Percentiles rank a stretch among this genome's conserved stretches.
Conservation (phyloP, 30 jellyfish, hydroid and myxozoan genomes). For the Aurelia coerulea region DNA sequence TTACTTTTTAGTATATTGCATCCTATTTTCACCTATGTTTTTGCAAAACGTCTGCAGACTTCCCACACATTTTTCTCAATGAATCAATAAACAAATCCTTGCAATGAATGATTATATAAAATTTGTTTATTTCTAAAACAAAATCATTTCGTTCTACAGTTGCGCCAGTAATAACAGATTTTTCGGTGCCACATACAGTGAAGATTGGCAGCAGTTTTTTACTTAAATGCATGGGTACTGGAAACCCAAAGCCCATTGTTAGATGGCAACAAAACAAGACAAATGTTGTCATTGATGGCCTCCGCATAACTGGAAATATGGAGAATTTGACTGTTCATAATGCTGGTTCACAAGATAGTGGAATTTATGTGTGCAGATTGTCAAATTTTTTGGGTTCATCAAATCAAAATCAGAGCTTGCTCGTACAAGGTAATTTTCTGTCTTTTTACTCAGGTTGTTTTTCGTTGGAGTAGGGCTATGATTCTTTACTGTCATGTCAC, state of each 20-base stretch:
- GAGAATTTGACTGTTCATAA: conserved; percentile 1
- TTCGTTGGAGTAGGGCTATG: no score
- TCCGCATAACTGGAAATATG: conserved; percentile 5
- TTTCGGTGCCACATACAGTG: conserved; percentile 32
- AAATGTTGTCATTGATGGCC: conserved; percentile 13
- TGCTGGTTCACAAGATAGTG: conserved; percentile 54
- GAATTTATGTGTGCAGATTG: conserved; percentile 40
- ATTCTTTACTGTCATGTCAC: no score
- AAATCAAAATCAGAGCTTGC: conserved; percentile 5
- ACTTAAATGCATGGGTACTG: conserved; percentile 40
- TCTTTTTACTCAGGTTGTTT: neutral
- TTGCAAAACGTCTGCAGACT: no score
- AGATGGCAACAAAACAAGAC: conserved; percentile 50
- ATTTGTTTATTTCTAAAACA: no score
- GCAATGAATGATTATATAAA: no score
- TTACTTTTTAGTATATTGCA: no score
- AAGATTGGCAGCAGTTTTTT: conserved; percentile 30
- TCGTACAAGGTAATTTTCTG: conserved; percentile 50
- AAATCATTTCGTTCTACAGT: conserved; percentile 4
- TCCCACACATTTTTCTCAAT: no score
- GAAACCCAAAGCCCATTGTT: conserved; percentile 47
- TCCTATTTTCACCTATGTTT: no score
- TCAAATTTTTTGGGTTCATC: conserved; percentile 36
- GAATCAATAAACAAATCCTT: no score
- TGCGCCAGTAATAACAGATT: conserved; percentile 30